Evolutionary conservation across 2,888 invertebrate genomes (phyloP), one percentile per base, ranked within the genome.

Genomic region (Sinodicranocentrus sp.): DNA sequence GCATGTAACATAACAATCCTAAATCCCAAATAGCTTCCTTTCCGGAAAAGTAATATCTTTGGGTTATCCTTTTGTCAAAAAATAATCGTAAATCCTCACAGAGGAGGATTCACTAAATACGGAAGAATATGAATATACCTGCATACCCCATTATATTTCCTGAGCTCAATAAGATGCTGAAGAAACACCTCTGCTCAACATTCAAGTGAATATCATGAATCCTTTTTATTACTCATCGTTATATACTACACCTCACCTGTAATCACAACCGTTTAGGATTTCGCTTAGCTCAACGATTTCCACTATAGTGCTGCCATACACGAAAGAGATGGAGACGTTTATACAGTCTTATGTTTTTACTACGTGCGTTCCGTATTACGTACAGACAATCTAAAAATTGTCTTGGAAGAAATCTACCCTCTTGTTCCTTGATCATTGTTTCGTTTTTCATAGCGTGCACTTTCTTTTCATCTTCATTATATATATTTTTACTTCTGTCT

Each of bases 381-480:
- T 48, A 48, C 48, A 48, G 8, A 33, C 33, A 33, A 48, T 48
- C 8, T n/a, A 15, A 59, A 59, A 59, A 10, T 2, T 1, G 23
- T 59, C 59, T 59, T 25, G 59, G 26, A 25, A 48, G 3, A 59
- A 19, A 61, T 13, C 28, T 61, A 61, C 61, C 26, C 8, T 59
- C 21, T 26, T 26, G 3, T 57, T 15, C 19, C 6, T 61, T 57
- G 21, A 43, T 77, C 77, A 77, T 78, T 78, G 78, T 70, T 78
- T 78, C 78, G 15, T 44, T 63, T 43, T 19, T 59, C 43, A 13
- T n/a, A 54, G 21, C 52, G 52, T 65, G 26, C 33, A 28, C 43
- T 54, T 67, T 44, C 43, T 44, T n/a, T 71, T 54, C 33, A 57
- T 71, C 39, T 28, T 68, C 68, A 68, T 68, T 26, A 26, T 15